Conservation (phyloP, 2,888 invertebrate species). For the Hipparchia semele region DNA sequence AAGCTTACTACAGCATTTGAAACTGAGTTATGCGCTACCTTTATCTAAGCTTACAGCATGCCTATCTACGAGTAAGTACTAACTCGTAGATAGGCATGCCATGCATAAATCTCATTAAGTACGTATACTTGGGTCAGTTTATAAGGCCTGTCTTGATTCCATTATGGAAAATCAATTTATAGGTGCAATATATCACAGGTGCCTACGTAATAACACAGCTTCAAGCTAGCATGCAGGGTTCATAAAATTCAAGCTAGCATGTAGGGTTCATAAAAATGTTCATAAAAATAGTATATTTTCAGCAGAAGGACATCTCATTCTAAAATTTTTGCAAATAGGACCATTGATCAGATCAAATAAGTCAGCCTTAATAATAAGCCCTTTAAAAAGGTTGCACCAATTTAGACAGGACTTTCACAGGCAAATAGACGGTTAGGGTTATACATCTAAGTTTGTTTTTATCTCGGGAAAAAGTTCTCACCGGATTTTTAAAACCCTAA, state of each 20-base stretch:
- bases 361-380: no score
- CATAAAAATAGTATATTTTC: neutral
- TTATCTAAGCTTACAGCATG: neutral
- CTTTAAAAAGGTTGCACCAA: no score
- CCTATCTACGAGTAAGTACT: neutral
- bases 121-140: slow-evolving; percentile 24
- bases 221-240: neutral
- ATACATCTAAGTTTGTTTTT: no score
- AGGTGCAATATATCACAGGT: slow-evolving; percentile 23
- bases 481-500: neutral
- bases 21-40: no score
- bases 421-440: no score
- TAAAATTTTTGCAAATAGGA: no score
- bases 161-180: slow-evolving; percentile 36
- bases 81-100: neutral
- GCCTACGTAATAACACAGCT: slow-evolving; percentile 16
- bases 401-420: no score
- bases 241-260: neutral
- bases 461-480: neutral
- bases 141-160: slow-evolving; percentile 26
- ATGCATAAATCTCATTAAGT: slow-evolving; percentile 28
- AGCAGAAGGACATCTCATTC: no score
- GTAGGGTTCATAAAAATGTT: neutral
- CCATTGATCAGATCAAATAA: no score
- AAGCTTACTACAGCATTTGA: no score